These are phyloP conservation scores for Mylabris phalerata DNA, from an alignment of 1,140 invertebrate species.

Conservation along the genomic window DNA sequence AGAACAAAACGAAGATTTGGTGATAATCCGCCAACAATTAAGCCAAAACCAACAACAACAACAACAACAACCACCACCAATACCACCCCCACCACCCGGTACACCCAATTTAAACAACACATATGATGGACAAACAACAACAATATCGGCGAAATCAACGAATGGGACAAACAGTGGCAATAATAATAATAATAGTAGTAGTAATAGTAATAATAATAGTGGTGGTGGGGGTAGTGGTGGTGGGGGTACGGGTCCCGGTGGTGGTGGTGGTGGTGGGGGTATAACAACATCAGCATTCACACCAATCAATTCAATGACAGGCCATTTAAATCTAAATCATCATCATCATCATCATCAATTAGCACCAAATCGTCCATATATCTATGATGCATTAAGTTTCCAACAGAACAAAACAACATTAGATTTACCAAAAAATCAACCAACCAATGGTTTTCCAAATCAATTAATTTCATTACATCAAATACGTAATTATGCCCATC, in stretches of 20 bases:
- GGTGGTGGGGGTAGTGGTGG: no score
- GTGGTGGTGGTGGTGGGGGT: no score
- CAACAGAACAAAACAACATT: constrained; percentile 50
- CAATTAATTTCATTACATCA: constrained; percentile 93
- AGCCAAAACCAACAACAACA: constrained; percentile 39
- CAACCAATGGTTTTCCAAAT: constrained; percentile 78
- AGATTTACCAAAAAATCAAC: constrained; percentile 41
- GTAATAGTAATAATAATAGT: no score
- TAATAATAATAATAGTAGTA: no score
- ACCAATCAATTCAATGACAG: constrained; percentile 75
- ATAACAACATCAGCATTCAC: constrained; percentile 68
- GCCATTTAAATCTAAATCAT: constrained; percentile 63
- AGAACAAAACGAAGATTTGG: constrained; percentile 49
- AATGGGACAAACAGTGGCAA: constrained; percentile 40
- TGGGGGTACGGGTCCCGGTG: no score
- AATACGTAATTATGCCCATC: constrained; percentile 93
- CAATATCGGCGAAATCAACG: constrained; percentile 44
- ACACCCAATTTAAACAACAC: constrained; percentile 25
- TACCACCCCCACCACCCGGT: constrained; percentile 29
- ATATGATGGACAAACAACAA: constrained; percentile 36
- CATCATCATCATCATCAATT: constrained; percentile 49
- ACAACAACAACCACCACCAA: constrained; percentile 32
- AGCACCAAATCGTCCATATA: constrained; percentile 70
- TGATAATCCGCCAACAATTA: constrained; percentile 46
- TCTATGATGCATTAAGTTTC: constrained; percentile 89